A percentile compares a stretch with the other conserved stretches of the same genome.
Conservation (phyloP, 1,140 invertebrate genomes). For the Pogonognathellus flavescens region DNA sequence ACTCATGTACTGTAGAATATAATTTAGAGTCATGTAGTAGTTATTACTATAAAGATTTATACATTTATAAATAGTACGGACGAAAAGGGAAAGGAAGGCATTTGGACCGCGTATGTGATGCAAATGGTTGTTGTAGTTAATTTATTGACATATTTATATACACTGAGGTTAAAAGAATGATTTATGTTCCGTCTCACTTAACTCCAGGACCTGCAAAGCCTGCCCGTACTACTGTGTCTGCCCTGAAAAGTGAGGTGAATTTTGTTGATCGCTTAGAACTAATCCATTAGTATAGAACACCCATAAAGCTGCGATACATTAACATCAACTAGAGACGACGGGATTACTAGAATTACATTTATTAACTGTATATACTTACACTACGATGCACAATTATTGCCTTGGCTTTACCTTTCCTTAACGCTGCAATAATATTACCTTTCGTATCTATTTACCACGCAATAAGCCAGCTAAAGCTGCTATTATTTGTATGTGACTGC, state of each 20-base stretch:
- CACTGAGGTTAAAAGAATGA: slow-evolving; percentile 20
- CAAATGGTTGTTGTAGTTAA: background rate
- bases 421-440: background rate
- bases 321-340: background rate
- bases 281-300: slow-evolving; percentile 44
- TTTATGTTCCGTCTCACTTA: slow-evolving; percentile 27
- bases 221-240: background rate
- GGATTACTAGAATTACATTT: background rate
- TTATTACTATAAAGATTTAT: too few relatives aligned
- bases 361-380: background rate
- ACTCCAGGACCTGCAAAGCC: background rate
- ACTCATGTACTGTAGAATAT: too few relatives aligned
- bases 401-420: background rate
- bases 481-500: background rate
- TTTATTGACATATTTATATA: slow-evolving; percentile 18
- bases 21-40: too few relatives aligned
- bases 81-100: too few relatives aligned
- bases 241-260: too few relatives aligned
- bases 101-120: too few relatives aligned
- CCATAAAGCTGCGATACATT: slow-evolving; percentile 1
- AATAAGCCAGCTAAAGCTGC: too few relatives aligned
- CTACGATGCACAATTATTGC: slow-evolving; percentile 2
- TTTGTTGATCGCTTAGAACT: background rate
- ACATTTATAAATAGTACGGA: too few relatives aligned
- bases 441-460: background rate